Percentiles rank a stretch among this genome's conserved stretches.
These are phyloP conservation scores for Hydropsyche betteni DNA, from an alignment of 2,888 invertebrate species.

Conservation along the genomic window DNA sequence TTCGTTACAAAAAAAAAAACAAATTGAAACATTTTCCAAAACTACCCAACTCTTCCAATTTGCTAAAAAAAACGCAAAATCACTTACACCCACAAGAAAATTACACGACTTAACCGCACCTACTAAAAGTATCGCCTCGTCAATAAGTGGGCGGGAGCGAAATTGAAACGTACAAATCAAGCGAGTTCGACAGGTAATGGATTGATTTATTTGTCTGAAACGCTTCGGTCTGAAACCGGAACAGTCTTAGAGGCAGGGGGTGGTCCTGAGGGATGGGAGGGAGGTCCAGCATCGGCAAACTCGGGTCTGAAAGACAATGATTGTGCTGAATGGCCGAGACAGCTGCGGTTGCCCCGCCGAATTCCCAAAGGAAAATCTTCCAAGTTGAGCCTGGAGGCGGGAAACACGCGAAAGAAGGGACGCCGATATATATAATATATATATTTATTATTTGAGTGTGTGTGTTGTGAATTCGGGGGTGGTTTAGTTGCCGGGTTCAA, in stretches of 20 bases:
- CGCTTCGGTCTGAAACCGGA: background rate
- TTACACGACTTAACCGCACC: too few relatives aligned
- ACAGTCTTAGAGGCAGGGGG: background rate
- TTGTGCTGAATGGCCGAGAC: slow-evolving; percentile 31
- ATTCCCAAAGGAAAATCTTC: slow-evolving; percentile 30
- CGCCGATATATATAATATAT: too few relatives aligned
- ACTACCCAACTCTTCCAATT: too few relatives aligned
- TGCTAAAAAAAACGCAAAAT: too few relatives aligned
- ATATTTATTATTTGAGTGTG: too few relatives aligned
- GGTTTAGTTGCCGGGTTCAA: too few relatives aligned
- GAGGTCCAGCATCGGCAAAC: background rate
- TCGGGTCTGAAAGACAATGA: slow-evolving; percentile 23
- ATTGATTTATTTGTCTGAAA: slow-evolving; percentile 33
- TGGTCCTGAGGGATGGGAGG: too few relatives aligned
- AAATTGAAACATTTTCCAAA: too few relatives aligned
- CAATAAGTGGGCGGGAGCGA: background rate
- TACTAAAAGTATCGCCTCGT: too few relatives aligned
- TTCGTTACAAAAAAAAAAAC: too few relatives aligned
- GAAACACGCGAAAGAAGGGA: background rate
- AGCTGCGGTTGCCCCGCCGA: slow-evolving; percentile 26
- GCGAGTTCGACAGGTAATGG: slow-evolving; percentile 31
- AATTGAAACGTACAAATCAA: slow-evolving; percentile 33
- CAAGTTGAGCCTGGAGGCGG: slow-evolving; percentile 2
- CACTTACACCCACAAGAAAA: too few relatives aligned
- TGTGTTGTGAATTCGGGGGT: too few relatives aligned